Conservation (phyloP, 2,888 invertebrate species). For the Chrysotoxum bicinctum region DNA sequence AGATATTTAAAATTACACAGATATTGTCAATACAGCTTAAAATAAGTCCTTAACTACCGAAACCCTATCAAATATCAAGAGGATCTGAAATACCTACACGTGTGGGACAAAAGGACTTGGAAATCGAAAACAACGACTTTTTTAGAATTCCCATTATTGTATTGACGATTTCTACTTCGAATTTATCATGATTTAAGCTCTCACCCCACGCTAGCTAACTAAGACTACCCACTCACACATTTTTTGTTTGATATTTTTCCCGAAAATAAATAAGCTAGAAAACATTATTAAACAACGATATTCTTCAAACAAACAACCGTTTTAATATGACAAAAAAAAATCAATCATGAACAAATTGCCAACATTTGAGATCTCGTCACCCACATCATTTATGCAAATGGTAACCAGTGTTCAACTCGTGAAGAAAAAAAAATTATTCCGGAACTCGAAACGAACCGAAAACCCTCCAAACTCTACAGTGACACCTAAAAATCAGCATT, state of each 20-base stretch:
- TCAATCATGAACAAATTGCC: constrained; percentile 38
- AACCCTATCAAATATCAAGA: no score
- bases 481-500: constrained; percentile 38
- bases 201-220: neutral
- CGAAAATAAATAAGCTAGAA: neutral
- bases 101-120: no score
- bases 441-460: neutral
- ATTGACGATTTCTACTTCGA: neutral
- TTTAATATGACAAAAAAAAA: neutral
- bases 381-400: constrained; percentile 44
- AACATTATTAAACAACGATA: neutral
- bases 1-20: no score
- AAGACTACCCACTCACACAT: neutral
- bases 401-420: constrained; percentile 30
- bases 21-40: no score
- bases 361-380: constrained; percentile 45
- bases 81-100: no score
- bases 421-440: constrained; percentile 44
- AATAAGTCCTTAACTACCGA: no score
- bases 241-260: neutral
- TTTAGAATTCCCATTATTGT: neutral
- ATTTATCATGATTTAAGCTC: neutral
- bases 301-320: constrained; percentile 19
- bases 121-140: no score
- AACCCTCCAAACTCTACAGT: neutral